A percentile compares a stretch with the other conserved stretches of the same genome.
Evolutionary conservation across 2,888 invertebrate species (phyloP).

Genomic region (Drosophila melanosoma): DNA sequence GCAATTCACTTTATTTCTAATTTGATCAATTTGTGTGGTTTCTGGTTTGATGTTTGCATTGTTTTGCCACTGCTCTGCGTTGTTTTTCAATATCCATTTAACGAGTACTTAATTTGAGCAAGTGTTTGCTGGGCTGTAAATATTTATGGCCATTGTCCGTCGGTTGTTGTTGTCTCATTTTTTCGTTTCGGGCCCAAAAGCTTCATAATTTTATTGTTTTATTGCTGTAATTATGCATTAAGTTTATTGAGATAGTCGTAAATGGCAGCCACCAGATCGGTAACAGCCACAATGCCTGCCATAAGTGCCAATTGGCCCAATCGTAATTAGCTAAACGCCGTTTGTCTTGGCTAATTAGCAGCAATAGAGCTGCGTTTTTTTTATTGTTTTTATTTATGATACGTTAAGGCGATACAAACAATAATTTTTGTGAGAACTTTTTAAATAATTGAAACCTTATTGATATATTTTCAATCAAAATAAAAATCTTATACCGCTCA

Average conservation of each 20-base stretch:
- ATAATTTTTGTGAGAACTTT: constrained; percentile 2
- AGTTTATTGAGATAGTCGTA: constrained; percentile 76
- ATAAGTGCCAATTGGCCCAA: constrained; percentile 55
- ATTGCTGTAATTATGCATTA: constrained; percentile 79
- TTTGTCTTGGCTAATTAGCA: constrained; percentile 56
- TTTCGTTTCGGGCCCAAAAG: constrained; percentile 21
- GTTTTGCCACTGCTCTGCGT: constrained; percentile 24
- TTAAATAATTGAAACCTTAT: background rate
- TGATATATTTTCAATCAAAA: background rate
- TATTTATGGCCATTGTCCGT: constrained; percentile 67
- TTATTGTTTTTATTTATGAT: constrained; percentile 14
- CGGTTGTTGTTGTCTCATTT: constrained; percentile 36
- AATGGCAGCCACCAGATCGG: constrained; percentile 52
- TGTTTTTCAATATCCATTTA: constrained; percentile 75
- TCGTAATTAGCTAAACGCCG: constrained; percentile 63
- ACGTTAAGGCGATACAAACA: constrained; percentile 34
- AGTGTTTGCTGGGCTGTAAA: constrained; percentile 80
- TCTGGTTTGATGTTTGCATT: constrained; percentile 15
- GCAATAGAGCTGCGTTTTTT: constrained; percentile 2
- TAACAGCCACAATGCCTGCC: constrained; percentile 35
- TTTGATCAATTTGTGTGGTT: constrained; percentile 66
- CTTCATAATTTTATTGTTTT: constrained; percentile 76
- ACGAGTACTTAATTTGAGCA: constrained; percentile 80
- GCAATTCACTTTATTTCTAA: constrained; percentile 39
- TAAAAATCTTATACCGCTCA: background rate